Percentiles rank a stretch among this genome's conserved stretches.
These are phyloP conservation scores for Ormyrus nitidulus DNA, from an alignment of 2,888 invertebrate genomes.

Conservation along the genomic window DNA sequence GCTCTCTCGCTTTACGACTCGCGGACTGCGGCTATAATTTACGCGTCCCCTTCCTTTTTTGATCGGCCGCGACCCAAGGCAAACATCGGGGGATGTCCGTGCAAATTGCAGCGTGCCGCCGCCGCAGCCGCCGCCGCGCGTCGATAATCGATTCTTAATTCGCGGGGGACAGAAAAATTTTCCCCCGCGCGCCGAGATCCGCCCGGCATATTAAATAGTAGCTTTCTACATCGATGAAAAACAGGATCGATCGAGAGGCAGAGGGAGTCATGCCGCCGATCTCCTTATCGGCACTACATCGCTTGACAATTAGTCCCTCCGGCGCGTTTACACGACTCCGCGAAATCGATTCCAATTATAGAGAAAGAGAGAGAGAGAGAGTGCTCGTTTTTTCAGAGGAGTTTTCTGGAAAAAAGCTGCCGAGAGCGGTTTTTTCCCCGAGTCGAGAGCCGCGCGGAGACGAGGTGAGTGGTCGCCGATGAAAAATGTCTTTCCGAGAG, in stretches of 20 bases:
- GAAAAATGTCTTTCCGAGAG: too few relatives aligned
- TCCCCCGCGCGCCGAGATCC: neutral
- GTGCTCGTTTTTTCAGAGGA: neutral
- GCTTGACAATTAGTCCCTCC: slow-evolving; percentile 42
- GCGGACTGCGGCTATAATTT: neutral
- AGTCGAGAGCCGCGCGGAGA: too few relatives aligned
- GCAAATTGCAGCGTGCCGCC: too few relatives aligned
- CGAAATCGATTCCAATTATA: slow-evolving; percentile 42
- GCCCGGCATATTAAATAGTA: neutral
- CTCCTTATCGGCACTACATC: slow-evolving; percentile 32
- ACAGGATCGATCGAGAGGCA: slow-evolving; percentile 19
- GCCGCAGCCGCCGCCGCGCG: neutral
- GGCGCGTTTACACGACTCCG: slow-evolving; percentile 3
- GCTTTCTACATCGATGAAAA: slow-evolving; percentile 20
- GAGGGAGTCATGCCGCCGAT: neutral
- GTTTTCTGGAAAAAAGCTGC: neutral
- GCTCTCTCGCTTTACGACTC: neutral
- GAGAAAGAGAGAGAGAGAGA: slow-evolving; percentile 6
- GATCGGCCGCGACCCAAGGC: neutral
- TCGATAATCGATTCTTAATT: slow-evolving; percentile 34
- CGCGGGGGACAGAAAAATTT: neutral
- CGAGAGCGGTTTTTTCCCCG: too few relatives aligned
- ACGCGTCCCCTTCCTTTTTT: neutral
- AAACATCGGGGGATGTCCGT: too few relatives aligned
- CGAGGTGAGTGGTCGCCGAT: too few relatives aligned